Evolutionary conservation across 53 echinoderm and acorn worm genomes (phyloP), one percentile per base, ranked within the genome.

Genomic region (Arbacia lixula): DNA sequence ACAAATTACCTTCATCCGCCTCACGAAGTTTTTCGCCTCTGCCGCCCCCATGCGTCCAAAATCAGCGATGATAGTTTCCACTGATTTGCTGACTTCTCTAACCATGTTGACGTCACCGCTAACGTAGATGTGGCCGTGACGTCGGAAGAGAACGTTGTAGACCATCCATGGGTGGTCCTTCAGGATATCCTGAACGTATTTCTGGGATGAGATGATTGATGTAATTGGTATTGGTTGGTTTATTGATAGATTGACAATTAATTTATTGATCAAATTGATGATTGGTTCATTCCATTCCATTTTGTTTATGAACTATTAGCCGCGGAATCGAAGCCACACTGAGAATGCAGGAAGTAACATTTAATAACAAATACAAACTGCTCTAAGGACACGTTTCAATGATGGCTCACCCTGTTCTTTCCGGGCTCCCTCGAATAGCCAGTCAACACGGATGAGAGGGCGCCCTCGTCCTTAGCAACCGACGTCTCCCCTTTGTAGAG

Each of bases 91-190:
- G 32, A 96, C 96, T 65, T 91, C 93, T 12, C 86, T 85, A 14
- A 91, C 91, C 96, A 96, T 96, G 61, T 87, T 91, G 32, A 96
- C 96, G 75, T 96, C 96, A 27, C 96, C 96, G 64, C 96, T 91
- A 3, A 96, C 93, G 51, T 91, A 93, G 83, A 96, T 84, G 68
- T 96, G 96, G 24, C 96, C 93, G 12, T 85, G 88, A 5, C 86
- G 87, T 25, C 93, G 66, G 42, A 78, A 83, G 9, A 96, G 87
- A 10, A 83, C 76, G 66, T 91, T 82, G 64, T 85, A 93, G 11
- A 96, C 89, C 2, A 94, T 58, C 85, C 79, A 76, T 12, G 89
- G 86, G 2, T 91, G 81, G 19, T 93, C 91, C 49, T 78, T 86
- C 28, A 96, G 20, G 2, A 93, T 77, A 46, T 96, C 88, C 52